Conservation (phyloP, 1,140 invertebrate species). For the Eulimnadia texana region DNA sequence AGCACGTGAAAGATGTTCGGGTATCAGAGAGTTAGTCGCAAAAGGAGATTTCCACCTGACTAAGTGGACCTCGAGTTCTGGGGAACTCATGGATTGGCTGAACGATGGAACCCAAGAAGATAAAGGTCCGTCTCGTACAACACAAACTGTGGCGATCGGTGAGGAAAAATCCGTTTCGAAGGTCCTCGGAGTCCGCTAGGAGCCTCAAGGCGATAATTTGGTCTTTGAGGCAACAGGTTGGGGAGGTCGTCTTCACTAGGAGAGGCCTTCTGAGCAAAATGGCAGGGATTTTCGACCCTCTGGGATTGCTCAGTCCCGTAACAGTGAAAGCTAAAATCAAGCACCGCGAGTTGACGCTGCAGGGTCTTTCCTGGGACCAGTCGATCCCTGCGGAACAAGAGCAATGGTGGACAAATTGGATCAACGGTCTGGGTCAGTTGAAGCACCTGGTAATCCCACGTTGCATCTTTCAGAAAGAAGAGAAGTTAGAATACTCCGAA, state of each 20-base stretch:
- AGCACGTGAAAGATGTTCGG: background rate
- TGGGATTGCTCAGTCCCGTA: background rate
- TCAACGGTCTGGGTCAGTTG: background rate
- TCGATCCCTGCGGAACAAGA: constrained; percentile 20
- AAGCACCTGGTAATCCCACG: background rate
- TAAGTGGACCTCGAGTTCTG: constrained; percentile 1
- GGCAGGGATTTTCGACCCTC: constrained; percentile 1
- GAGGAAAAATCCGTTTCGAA: background rate
- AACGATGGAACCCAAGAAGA: background rate
- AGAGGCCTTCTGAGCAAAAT: background rate
- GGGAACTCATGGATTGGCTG: background rate
- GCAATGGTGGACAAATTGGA: background rate
- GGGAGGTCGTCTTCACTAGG: constrained; percentile 5
- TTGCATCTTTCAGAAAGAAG: constrained; percentile 4
- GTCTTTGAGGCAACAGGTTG: background rate
- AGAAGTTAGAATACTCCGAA: background rate
- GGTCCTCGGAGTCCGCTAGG: background rate
- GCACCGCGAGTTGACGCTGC: constrained; percentile 18
- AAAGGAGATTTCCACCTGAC: constrained; percentile 2
- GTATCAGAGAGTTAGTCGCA: background rate
- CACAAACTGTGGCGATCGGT: background rate
- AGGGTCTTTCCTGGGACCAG: constrained; percentile 30
- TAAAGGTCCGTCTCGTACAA: background rate
- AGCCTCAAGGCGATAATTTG: background rate
- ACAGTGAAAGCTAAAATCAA: constrained; percentile 10